phyloP scores from a whole-genome alignment of 1,140 invertebrate genomes.

The Pseudoatta argentina region DNA sequence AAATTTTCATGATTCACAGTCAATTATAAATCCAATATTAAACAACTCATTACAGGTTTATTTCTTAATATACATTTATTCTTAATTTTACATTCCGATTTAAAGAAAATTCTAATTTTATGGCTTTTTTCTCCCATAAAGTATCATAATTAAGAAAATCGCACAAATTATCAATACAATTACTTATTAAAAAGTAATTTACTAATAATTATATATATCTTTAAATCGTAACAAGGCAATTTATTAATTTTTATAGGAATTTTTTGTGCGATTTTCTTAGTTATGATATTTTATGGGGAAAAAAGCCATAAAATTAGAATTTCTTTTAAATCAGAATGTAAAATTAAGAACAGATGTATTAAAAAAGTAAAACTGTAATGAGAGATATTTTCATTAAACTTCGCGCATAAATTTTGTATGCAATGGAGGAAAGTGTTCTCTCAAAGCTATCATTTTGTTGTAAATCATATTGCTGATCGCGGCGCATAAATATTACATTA shows the following conservation, averaged over 20 bases:
- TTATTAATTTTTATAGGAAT: not conserved
- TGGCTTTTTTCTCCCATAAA: not conserved
- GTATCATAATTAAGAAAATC: not conserved
- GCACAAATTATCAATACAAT: not conserved
- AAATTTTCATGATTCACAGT: not conserved
- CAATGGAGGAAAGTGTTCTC: not conserved
- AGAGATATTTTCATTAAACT: conserved; percentile 40
- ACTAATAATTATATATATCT: not conserved
- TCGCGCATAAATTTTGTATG: conserved; percentile 5
- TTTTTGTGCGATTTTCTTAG: not conserved
- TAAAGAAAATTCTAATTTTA: not conserved
- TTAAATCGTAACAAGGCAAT: not conserved
- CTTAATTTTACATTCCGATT: not conserved
- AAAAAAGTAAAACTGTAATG: conserved; percentile 8
- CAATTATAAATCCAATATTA: not conserved
- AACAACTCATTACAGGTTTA: not conserved
- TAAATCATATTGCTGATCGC: conserved; percentile 26
- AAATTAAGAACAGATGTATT: not conserved
- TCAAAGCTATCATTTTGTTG: conserved; percentile 13
- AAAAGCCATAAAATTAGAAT: not conserved
- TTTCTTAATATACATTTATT: not conserved
- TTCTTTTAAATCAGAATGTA: not conserved
- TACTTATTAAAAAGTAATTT: conserved; percentile 1
- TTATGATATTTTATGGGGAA: not conserved
- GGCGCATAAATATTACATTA: conserved; percentile 45